These are phyloP conservation scores for Aelia acuminata DNA, from an alignment of 2,888 invertebrate genomes.

Conservation along the genomic window DNA sequence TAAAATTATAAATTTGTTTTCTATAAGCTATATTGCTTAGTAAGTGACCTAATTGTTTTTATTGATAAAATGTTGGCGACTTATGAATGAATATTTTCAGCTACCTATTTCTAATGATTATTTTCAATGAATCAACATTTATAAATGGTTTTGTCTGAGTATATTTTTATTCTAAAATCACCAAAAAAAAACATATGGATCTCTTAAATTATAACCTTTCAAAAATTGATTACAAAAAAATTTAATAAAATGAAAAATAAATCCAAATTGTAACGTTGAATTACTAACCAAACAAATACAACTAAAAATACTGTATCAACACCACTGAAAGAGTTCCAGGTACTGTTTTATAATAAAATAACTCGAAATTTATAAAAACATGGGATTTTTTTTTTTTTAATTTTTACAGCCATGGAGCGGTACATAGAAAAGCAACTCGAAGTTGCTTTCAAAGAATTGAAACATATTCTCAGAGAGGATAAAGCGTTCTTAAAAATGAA, in stretches of 20 bases:
- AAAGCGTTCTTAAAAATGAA: conserved; percentile 17
- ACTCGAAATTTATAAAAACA: neutral
- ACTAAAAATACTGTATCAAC: neutral
- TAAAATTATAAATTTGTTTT: no score
- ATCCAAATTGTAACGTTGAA: neutral
- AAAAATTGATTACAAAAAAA: neutral
- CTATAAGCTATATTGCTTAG: no score
- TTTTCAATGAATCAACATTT: no score
- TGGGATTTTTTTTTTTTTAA: neutral
- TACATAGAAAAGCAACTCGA: neutral
- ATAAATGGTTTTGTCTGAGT: neutral
- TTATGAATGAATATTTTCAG: no score
- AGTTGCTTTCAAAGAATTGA: conserved; percentile 1
- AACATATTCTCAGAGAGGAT: conserved; percentile 9
- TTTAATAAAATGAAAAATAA: neutral
- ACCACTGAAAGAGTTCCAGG: neutral
- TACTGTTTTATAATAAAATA: neutral
- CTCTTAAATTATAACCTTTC: neutral
- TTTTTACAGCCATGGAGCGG: neutral
- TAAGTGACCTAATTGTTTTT: no score
- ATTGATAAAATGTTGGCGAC: no score
- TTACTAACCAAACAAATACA: neutral
- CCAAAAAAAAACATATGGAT: neutral
- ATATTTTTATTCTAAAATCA: neutral
- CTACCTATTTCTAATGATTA: no score